These are phyloP conservation scores for Pogonocichla stellata DNA, from an alignment of 2,113 vertebrate species.

Conservation along the genomic window DNA sequence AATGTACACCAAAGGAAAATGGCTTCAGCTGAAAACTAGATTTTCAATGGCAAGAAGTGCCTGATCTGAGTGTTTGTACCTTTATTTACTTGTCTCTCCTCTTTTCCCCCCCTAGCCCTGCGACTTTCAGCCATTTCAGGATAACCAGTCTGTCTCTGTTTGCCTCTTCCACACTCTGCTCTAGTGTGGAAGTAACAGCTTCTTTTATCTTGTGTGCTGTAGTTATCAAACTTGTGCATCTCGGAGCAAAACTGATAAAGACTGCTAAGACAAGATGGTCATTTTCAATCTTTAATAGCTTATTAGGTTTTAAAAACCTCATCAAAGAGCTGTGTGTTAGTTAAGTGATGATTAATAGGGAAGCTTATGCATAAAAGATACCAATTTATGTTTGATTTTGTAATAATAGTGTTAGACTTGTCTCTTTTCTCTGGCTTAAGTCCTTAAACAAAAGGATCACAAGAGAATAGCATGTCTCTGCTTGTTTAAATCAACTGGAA, in stretches of 20 bases:
- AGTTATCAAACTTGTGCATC: neutral
- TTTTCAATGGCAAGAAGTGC: neutral
- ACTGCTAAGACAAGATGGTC: neutral
- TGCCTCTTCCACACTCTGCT: neutral
- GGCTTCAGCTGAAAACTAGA: neutral
- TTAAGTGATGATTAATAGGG: neutral
- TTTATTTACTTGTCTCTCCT: neutral
- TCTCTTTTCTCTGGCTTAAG: neutral
- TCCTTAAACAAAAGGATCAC: neutral
- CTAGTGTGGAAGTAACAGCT: neutral
- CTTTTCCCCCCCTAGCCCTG: accelerated
- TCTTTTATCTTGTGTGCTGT: neutral
- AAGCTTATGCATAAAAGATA: neutral
- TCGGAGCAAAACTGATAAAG: neutral
- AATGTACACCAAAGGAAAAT: neutral
- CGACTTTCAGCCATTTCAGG: neutral
- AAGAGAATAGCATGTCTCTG: neutral
- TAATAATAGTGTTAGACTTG: neutral
- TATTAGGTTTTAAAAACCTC: neutral
- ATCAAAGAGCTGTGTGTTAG: neutral
- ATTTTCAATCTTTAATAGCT: neutral
- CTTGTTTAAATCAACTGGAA: neutral
- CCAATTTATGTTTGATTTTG: neutral
- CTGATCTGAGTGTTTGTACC: neutral
- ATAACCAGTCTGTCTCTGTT: neutral